phyloP scores from a whole-genome alignment of 2,797 vertebrate genomes.

The Holocentrus rufus region DNA sequence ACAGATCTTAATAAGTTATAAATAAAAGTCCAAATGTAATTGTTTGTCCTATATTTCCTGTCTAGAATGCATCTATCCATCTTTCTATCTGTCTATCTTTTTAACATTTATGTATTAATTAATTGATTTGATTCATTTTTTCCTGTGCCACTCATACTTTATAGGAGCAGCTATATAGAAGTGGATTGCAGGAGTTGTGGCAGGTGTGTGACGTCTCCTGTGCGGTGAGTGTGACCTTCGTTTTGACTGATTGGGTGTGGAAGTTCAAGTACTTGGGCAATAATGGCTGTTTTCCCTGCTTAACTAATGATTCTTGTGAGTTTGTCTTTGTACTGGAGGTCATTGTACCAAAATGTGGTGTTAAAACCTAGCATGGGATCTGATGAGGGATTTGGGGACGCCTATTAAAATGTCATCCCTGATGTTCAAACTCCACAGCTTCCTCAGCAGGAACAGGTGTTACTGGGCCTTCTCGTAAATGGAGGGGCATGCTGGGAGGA shows the following conservation, averaged over 20 bases:
- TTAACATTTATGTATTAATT: too few relatives aligned
- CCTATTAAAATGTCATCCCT: constrained; percentile 60
- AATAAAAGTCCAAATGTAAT: too few relatives aligned
- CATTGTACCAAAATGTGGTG: constrained; percentile 9
- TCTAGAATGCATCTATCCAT: too few relatives aligned
- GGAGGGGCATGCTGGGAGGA: constrained; percentile 33
- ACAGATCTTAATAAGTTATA: too few relatives aligned
- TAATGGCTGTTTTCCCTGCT: constrained; percentile 12
- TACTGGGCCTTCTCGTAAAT: constrained; percentile 39
- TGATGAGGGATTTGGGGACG: constrained; percentile 28
- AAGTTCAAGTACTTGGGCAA: constrained; percentile 7
- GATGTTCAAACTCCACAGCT: constrained; percentile 13
- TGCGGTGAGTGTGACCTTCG: constrained; percentile 34
- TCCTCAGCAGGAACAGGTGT: constrained; percentile 60
- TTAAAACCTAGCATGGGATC: constrained; percentile 17
- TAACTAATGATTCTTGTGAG: constrained; percentile 46
- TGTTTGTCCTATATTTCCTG: too few relatives aligned
- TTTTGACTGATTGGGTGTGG: not conserved
- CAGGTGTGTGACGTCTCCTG: not conserved
- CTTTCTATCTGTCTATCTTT: too few relatives aligned
- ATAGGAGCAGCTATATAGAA: not conserved
- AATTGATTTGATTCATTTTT: too few relatives aligned
- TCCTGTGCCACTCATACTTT: too few relatives aligned
- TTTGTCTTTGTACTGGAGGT: constrained; percentile 43
- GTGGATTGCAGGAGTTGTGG: constrained; percentile 14